Base-by-base conservation (phyloP, 2,888 invertebrate genomes). In the Synanthedon myopaeformis region DNA sequence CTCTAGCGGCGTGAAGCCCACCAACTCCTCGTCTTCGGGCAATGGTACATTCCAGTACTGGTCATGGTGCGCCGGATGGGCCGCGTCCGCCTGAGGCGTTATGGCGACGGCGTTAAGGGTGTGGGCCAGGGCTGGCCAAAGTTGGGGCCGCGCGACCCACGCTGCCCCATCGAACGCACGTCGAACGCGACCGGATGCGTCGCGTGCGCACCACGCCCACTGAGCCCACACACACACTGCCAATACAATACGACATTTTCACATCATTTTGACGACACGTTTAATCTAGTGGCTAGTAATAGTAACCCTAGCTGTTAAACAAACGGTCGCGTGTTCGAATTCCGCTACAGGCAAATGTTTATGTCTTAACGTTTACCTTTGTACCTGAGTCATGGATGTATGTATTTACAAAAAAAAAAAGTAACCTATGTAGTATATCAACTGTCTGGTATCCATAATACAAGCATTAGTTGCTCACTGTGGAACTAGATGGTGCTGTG, bases 121-220 rank as follows among this genome's bases (percentile, higher is more conserved):
- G 72, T 92, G 92, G 64, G 93, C 93, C 52, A 94, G 82, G 69
- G 94, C 93, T 8, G 92, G 92, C 95, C 95, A 95, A 67, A 95
- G 91, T 75, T 93, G 92, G 50, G 91, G 87, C 52, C 90, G 83
- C 56, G 88, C 85, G 51, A 82, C 82, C 69, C 90, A 91, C 59
- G 90, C 89, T 48, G 77, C 69, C 58, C 89, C 83, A 55, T 81
- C 76, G 57, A 91, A 72, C 57, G 89, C 80, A 55, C 82, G 76
- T 57, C 91, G 72, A 57, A 89, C 80, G 35, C 88, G 88, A 35
- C 35, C 35, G 2, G 35, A 35, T 12, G 90, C 23, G 89, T 59
- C 90, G 89, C 59, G 88, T 79, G 51, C 35, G 13, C 62, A 78
- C 77, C 61, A 92, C 61, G 93, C 83, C 93, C 94, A 95, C 67